Evolutionary conservation across 35 echinoderm and acorn worm species (phyloP).

Genomic region (Ophioderma brevispina): DNA sequence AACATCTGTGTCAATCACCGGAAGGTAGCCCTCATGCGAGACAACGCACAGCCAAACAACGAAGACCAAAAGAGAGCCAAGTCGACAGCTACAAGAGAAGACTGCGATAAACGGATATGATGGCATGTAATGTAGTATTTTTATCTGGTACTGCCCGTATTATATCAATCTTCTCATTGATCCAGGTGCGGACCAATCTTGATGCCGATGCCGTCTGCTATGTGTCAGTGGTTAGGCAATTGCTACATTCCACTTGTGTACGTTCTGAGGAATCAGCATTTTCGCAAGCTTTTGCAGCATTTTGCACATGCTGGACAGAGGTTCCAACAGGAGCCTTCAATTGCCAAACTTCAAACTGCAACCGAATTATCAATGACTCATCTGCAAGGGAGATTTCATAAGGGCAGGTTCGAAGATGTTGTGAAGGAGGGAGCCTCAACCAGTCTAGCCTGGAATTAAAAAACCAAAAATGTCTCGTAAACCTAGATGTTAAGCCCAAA

Average conservation of each 20-base stretch:
- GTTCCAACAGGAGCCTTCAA: no score
- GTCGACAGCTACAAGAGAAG: background rate
- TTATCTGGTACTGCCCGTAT: slow-evolving; percentile 46
- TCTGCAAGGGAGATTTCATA: no score
- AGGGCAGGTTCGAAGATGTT: no score
- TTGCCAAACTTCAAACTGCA: no score
- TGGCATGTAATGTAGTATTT: slow-evolving; percentile 44
- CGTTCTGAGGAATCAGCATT: slow-evolving; percentile 50
- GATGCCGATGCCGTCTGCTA: slow-evolving; percentile 16
- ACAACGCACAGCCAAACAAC: no score
- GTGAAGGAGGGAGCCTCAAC: no score
- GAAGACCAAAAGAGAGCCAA: no score
- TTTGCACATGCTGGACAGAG: no score
- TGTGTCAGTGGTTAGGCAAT: slow-evolving; percentile 46
- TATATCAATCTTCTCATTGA: slow-evolving; percentile 33
- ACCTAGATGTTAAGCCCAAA: no score
- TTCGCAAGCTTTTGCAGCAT: background rate
- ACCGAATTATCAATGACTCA: no score
- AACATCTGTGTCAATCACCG: slow-evolving; percentile 32
- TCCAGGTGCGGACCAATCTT: slow-evolving; percentile 25
- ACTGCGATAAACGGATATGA: slow-evolving; percentile 48
- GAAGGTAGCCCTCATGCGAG: background rate
- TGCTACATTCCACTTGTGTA: slow-evolving; percentile 36
- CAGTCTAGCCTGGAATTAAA: no score
- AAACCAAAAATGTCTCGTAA: no score